phyloP scores from a whole-genome alignment of 2,113 vertebrate genomes.

The Vidua chalybeata region DNA sequence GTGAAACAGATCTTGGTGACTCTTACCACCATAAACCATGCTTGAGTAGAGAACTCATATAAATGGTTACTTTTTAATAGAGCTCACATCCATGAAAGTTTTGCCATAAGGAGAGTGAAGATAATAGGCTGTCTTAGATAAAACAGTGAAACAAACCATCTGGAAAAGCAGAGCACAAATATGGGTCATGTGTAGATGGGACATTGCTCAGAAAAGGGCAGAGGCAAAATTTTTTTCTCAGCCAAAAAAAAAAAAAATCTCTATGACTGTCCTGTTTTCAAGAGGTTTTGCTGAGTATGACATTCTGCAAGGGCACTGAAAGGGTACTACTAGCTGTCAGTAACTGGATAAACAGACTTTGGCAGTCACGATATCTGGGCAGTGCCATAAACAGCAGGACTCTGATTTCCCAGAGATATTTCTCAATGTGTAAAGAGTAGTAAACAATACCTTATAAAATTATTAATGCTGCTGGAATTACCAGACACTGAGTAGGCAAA shows the following conservation, averaged over 20 bases:
- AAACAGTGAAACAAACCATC: not conserved
- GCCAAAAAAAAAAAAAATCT: not conserved
- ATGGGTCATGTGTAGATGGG: not conserved
- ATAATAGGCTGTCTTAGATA: not conserved
- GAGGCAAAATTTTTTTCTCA: not conserved
- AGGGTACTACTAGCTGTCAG: not conserved
- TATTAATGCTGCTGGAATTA: conserved; percentile 18
- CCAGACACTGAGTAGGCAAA: not conserved
- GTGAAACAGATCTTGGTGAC: not conserved
- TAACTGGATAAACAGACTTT: not conserved
- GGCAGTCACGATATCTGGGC: not conserved
- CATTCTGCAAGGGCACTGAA: conserved; percentile 1
- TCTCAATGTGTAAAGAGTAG: not conserved
- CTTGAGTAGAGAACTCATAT: not conserved
- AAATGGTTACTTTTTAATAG: not conserved
- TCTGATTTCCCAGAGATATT: not conserved
- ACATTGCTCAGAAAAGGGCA: not conserved
- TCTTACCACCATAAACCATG: not conserved
- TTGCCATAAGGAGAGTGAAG: not conserved
- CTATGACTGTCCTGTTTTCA: not conserved
- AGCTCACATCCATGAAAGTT: not conserved
- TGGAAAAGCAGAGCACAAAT: not conserved
- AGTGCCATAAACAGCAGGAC: not conserved
- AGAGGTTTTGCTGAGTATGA: not conserved
- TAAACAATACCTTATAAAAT: not conserved